Evolutionary conservation across 2,888 invertebrate species (phyloP).

Genomic region (Leucozona laternaria): DNA sequence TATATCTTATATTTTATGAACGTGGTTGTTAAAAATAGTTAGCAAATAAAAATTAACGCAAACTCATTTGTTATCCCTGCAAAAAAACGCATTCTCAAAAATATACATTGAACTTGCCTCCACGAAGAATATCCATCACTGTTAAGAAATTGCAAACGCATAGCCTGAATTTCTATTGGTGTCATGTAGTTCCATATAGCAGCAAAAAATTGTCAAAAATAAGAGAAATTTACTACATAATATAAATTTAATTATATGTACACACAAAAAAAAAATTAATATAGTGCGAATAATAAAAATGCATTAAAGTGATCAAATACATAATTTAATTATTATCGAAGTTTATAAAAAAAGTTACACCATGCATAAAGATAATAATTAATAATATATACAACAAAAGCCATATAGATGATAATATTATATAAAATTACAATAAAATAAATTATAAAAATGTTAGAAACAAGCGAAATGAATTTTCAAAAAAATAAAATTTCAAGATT

Average conservation of each 20-base stretch:
- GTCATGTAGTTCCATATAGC: slow-evolving; percentile 78
- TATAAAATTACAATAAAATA: slow-evolving; percentile 13
- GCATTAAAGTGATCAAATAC: slow-evolving; percentile 36
- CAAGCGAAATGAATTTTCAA: slow-evolving; percentile 19
- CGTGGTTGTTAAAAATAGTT: slow-evolving; percentile 35
- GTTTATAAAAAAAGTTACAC: slow-evolving; percentile 32
- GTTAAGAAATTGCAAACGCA: slow-evolving; percentile 81
- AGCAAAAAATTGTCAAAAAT: slow-evolving; percentile 77
- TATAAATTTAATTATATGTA: slow-evolving; percentile 14
- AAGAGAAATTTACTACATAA: slow-evolving; percentile 75
- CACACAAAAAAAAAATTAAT: neutral
- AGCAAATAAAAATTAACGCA: slow-evolving; percentile 37
- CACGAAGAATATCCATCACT: slow-evolving; percentile 80
- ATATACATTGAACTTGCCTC: slow-evolving; percentile 82
- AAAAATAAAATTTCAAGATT: neutral
- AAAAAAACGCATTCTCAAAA: slow-evolving; percentile 56
- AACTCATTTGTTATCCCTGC: slow-evolving; percentile 43
- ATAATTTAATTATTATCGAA: slow-evolving; percentile 45
- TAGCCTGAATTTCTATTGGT: slow-evolving; percentile 82
- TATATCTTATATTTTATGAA: slow-evolving; percentile 18
- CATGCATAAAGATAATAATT: slow-evolving; percentile 52
- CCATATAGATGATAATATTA: slow-evolving; percentile 12
- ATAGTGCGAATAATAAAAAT: slow-evolving; percentile 39
- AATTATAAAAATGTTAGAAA: slow-evolving; percentile 36
- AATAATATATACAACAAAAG: slow-evolving; percentile 26